Evolutionary conservation across 2,888 invertebrate species (phyloP), one percentile per base, ranked within the genome.

Genomic region (Rugalucina vietnamica): DNA sequence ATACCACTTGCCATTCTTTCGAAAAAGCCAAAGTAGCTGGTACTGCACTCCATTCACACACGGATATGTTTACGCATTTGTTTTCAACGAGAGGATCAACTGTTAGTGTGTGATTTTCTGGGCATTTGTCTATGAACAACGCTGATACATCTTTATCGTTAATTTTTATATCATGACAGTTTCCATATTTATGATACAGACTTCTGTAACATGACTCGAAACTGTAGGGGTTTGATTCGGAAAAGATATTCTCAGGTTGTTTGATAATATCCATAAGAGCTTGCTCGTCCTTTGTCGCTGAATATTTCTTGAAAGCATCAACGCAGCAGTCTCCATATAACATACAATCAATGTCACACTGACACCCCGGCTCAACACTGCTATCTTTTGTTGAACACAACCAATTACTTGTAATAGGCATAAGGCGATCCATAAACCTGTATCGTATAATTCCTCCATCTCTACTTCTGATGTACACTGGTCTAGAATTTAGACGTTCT

Each of bases 281-380:
- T 18, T 14, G 29, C 8, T 39, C 29, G 18, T 72, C 72, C 14
- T 8, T 29, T 21, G 21, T n/a, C 5, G 24, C 39, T 1, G 39
- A 43, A 21, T 12, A 14, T 4, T 8, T 27, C 14, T 39, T n/a
- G 29, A 72, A 72, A 39, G 39, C 72, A 39, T 72, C 72, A 1
- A 72, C 43, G 39, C 72, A 72, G 43, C 72, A 72, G 27, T 72
- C 72, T 14, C 29, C n/a, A 24, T 39, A 72, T 5, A 72, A 27
- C 37, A 72, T 27, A 39, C 72, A 72, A 24, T 72, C 72, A 3
- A 4, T n/a, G 21, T 72, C 72, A 39, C 72, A 72, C 1, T 12
- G 18, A n/a, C 72, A 72, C 12, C 29, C 72, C 14, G 43, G 34
- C 3, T 18, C 32, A 21, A 18, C 4, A 2, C 3, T 12, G 14